Evolutionary conservation across 2,888 invertebrate species (phyloP).

Genomic region (Euspilapteryx auroguttella): DNA sequence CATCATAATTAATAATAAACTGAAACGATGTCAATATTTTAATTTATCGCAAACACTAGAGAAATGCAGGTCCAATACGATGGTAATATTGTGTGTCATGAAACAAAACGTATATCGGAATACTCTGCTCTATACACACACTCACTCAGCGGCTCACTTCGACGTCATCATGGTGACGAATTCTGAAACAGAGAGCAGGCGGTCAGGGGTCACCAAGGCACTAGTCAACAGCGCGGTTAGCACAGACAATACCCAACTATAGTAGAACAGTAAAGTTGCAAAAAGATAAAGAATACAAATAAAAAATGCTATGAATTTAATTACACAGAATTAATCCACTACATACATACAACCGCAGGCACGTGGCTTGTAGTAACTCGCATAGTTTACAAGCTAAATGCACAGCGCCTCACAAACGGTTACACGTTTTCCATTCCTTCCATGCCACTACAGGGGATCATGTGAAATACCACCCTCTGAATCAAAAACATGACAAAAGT

Average conservation of each 20-base stretch:
- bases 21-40: constrained; percentile 56
- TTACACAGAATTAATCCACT: no score
- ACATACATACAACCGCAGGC: no score
- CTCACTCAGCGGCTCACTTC: constrained; percentile 84
- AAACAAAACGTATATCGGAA: constrained; percentile 66
- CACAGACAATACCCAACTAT: no score
- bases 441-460: constrained; percentile 49
- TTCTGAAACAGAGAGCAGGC: constrained; percentile 64
- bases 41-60: constrained; percentile 63
- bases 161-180: constrained; percentile 99
- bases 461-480: constrained; percentile 47
- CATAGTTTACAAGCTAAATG: no score
- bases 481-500: no score
- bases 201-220: constrained; percentile 5
- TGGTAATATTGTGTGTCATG: constrained; percentile 64
- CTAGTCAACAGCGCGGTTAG: no score
- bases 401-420: no score
- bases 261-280: no score
- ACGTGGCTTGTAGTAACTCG: no score
- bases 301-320: no score
- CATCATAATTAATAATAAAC: constrained; percentile 26
- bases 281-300: no score
- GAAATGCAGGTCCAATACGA: constrained; percentile 64
- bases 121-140: constrained; percentile 63
- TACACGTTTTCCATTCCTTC: no score